These are phyloP conservation scores for Sarcophaga carnaria DNA, from an alignment of 2,888 invertebrate genomes.

Conservation along the genomic window DNA sequence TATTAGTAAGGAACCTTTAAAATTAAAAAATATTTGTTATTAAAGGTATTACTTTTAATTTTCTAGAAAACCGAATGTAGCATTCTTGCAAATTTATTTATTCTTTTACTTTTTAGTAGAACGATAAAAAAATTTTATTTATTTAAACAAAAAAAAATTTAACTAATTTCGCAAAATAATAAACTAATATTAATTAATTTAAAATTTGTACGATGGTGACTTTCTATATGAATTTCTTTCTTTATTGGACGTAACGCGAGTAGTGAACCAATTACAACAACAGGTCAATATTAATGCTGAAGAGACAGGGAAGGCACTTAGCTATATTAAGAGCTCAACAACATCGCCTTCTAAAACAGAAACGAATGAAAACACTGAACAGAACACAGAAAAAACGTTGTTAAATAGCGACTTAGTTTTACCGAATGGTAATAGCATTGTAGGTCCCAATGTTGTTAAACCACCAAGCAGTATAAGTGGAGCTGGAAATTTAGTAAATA, in stretches of 20 bases:
- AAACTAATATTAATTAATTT: too few species aligned
- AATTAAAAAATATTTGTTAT: too few species aligned
- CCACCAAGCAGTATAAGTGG: not conserved
- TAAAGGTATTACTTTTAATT: too few species aligned
- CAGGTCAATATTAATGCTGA: not conserved
- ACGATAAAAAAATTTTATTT: too few species aligned
- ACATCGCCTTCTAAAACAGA: conserved; percentile 27
- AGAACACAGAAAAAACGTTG: conserved; percentile 1
- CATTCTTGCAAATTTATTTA: too few species aligned
- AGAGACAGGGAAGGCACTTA: conserved; percentile 8
- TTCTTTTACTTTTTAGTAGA: too few species aligned
- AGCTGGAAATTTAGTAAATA: conserved; percentile 43
- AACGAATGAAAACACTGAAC: conserved; percentile 23
- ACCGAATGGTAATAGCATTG: conserved; percentile 9
- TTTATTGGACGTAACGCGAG: not conserved
- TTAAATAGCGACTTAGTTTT: not conserved
- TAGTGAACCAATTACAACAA: conserved; percentile 21
- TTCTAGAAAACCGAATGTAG: too few species aligned
- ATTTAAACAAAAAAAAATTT: too few species aligned
- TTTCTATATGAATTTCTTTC: not conserved
- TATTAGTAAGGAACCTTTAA: too few species aligned
- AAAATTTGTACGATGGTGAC: too few species aligned
- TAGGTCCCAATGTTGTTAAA: not conserved
- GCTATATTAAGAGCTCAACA: conserved; percentile 13
- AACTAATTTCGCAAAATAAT: too few species aligned